phyloP scores from a whole-genome alignment of 2,888 invertebrate genomes.

The Lamellibrachia satsuma region DNA sequence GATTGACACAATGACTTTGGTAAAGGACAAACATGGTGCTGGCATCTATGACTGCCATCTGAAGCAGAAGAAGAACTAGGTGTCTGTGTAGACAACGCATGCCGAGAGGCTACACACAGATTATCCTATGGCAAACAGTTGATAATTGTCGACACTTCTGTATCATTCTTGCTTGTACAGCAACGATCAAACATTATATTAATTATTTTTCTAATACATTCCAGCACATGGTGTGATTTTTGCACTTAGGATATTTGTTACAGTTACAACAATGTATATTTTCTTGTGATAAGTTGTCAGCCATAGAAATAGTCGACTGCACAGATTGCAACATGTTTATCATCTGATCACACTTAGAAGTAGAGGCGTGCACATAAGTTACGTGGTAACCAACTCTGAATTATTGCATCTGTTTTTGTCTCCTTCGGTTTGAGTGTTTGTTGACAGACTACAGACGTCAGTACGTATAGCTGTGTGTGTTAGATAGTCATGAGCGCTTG shows the following conservation, averaged over 20 bases:
- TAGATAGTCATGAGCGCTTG: not conserved
- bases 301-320: not conserved
- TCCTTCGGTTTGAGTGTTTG: not conserved
- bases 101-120: not conserved
- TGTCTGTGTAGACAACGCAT: not conserved
- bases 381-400: not conserved
- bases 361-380: too few species aligned
- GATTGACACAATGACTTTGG: constrained; percentile 60
- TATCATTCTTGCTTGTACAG: not conserved
- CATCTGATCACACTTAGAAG: too few species aligned
- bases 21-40: constrained; percentile 49
- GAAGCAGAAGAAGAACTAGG: constrained; percentile 22
- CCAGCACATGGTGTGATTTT: not conserved
- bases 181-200: not conserved
- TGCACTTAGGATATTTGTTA: not conserved
- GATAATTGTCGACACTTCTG: not conserved
- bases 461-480: not conserved
- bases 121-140: not conserved
- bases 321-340: not conserved
- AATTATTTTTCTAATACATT: not conserved
- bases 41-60: constrained; percentile 43
- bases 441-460: not conserved
- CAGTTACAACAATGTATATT: not conserved
- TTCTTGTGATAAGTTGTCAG: not conserved
- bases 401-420: not conserved